Evolutionary conservation across 2,797 vertebrate species (phyloP).

Genomic region (Carcharodon carcharias): DNA sequence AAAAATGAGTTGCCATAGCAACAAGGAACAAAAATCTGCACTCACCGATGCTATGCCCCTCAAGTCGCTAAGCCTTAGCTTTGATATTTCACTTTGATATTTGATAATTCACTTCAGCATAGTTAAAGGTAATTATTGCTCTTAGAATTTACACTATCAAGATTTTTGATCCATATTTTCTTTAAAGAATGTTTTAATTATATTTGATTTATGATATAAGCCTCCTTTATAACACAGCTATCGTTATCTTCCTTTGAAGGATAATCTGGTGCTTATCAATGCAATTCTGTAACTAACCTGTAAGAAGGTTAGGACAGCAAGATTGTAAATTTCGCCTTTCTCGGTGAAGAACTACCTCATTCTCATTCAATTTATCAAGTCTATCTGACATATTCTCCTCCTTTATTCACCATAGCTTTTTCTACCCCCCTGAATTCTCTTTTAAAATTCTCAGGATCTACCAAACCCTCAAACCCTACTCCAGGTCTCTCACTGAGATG

Average conservation of each 20-base stretch:
- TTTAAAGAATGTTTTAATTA: not conserved
- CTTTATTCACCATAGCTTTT: not conserved
- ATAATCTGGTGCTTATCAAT: not conserved
- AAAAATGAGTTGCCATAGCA: slow-evolving; percentile 20
- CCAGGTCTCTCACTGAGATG: too few relatives aligned
- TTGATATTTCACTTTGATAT: too few relatives aligned
- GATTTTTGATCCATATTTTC: slow-evolving; percentile 10
- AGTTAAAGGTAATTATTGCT: not conserved
- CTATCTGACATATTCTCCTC: not conserved
- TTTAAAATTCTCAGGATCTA: not conserved
- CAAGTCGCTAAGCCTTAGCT: not conserved
- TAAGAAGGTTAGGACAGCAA: not conserved
- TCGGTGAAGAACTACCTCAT: too few relatives aligned
- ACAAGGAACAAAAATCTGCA: not conserved
- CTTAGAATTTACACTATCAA: not conserved
- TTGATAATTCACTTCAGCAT: not conserved
- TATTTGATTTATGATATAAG: not conserved
- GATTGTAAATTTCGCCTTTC: not conserved
- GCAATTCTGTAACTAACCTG: not conserved
- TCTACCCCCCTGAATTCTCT: not conserved
- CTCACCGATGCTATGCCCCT: not conserved
- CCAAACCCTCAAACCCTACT: too few relatives aligned
- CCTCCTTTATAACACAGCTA: not conserved
- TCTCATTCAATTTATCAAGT: too few relatives aligned
- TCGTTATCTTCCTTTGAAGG: not conserved